These are phyloP conservation scores for Coracopsis vasa DNA, from an alignment of 2,113 vertebrate species.

Conservation along the genomic window DNA sequence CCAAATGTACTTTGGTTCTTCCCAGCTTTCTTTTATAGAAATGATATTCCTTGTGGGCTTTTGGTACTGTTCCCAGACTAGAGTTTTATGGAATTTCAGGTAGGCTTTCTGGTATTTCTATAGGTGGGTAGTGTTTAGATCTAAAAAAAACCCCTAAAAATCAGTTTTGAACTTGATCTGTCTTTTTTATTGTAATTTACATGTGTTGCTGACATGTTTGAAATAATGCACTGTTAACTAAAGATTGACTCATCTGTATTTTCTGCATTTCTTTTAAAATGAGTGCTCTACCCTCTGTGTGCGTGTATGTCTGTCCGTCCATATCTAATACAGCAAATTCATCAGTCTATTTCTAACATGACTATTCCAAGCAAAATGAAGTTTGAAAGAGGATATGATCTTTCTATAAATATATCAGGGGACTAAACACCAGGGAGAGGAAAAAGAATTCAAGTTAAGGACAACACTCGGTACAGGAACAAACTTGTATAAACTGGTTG, in stretches of 20 bases:
- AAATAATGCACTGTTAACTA: slow-evolving; percentile 46
- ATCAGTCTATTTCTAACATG: slow-evolving; percentile 47
- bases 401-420: slow-evolving; percentile 54
- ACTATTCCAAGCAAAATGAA: slow-evolving; percentile 57
- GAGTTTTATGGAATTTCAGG: slow-evolving; percentile 43
- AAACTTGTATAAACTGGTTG: background rate
- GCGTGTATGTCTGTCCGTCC: background rate
- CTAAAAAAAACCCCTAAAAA: slow-evolving; percentile 24
- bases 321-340: background rate
- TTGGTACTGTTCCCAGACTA: slow-evolving; percentile 39
- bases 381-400: slow-evolving; percentile 48
- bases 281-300: slow-evolving; percentile 13
- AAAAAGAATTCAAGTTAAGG: slow-evolving; percentile 40
- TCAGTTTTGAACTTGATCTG: slow-evolving; percentile 45
- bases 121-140: slow-evolving; percentile 48
- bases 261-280: slow-evolving; percentile 66
- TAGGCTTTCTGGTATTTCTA: slow-evolving; percentile 48
- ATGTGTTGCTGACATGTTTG: slow-evolving; percentile 50
- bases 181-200: slow-evolving; percentile 70
- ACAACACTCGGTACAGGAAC: background rate
- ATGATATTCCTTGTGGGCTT: slow-evolving; percentile 27
- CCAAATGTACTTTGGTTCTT: slow-evolving; percentile 52
- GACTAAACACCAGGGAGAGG: slow-evolving; percentile 29
- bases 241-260: slow-evolving; percentile 57
- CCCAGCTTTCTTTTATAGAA: slow-evolving; percentile 41